phyloP scores from a whole-genome alignment of 2,888 invertebrate genomes.

The Neoitamus cyanurus region DNA sequence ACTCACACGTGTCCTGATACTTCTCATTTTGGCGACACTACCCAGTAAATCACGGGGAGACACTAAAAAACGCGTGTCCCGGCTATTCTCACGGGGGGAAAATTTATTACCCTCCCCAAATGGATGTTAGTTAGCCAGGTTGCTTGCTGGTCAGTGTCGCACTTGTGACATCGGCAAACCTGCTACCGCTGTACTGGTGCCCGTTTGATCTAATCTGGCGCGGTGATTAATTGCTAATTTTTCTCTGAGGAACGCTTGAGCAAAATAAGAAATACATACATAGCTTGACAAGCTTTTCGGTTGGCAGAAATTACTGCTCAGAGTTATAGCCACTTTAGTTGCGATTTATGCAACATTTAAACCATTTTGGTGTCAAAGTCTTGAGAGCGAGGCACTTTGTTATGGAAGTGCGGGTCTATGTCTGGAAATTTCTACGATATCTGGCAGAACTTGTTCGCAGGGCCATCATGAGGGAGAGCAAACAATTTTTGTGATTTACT shows the following conservation, averaged over 20 bases:
- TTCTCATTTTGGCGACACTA: not conserved
- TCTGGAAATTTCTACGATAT: not conserved
- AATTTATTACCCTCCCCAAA: slow-evolving; percentile 6
- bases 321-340: slow-evolving; percentile 33
- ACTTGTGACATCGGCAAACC: slow-evolving; percentile 20
- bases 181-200: slow-evolving; percentile 9
- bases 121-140: not conserved
- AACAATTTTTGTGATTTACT: no score
- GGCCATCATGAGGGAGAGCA: not conserved
- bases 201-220: not conserved
- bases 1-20: not conserved
- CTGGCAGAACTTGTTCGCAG: not conserved
- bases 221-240: slow-evolving; percentile 16
- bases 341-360: slow-evolving; percentile 21
- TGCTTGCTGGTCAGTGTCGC: not conserved
- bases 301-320: not conserved
- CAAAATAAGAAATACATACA: not conserved
- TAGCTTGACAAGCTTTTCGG: not conserved
- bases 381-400: slow-evolving; percentile 10
- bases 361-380: slow-evolving; percentile 24
- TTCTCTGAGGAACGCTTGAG: not conserved
- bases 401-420: slow-evolving; percentile 1
- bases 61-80: not conserved
- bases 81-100: not conserved
- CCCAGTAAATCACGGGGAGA: not conserved